Conservation (phyloP, 2,797 vertebrate species). For the Pseudochirops cupreus region DNA sequence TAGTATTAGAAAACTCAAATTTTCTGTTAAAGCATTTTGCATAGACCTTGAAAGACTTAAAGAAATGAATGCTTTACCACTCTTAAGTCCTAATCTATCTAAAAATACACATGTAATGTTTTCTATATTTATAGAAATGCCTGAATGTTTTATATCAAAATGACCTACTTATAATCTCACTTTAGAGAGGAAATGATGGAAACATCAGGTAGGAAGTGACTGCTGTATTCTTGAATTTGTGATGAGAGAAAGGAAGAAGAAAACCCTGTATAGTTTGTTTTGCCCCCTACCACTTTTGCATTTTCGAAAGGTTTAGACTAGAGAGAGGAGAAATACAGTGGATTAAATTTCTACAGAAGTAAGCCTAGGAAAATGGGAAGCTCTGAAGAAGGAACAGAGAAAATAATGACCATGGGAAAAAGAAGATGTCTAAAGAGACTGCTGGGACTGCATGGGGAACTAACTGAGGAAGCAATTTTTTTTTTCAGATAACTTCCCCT, state of each 20-base stretch:
- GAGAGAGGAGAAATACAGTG: neutral
- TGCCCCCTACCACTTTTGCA: neutral
- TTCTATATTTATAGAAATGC: conserved; percentile 30
- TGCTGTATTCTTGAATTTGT: neutral
- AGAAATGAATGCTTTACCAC: neutral
- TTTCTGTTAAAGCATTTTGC: conserved; percentile 18
- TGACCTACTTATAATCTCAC: conserved; percentile 34
- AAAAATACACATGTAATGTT: conserved; percentile 19
- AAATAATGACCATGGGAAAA: neutral
- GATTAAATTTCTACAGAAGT: neutral
- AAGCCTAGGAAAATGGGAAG: neutral
- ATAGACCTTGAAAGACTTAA: neutral
- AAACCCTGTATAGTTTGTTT: neutral
- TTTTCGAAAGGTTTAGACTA: neutral
- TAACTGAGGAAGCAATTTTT: neutral
- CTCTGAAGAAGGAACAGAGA: neutral
- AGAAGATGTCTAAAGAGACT: neutral
- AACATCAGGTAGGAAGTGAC: neutral
- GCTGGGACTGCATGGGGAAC: neutral
- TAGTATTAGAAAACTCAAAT: conserved; percentile 19
- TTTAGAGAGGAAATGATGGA: neutral
- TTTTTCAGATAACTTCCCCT: neutral
- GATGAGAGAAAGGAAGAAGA: neutral
- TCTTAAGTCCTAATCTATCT: conserved; percentile 56
- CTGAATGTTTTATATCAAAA: conserved; percentile 22